phyloP scores from a whole-genome alignment of 30 jellyfish, hydroid and myxozoan genomes.

The Turritopsis dohrnii region DNA sequence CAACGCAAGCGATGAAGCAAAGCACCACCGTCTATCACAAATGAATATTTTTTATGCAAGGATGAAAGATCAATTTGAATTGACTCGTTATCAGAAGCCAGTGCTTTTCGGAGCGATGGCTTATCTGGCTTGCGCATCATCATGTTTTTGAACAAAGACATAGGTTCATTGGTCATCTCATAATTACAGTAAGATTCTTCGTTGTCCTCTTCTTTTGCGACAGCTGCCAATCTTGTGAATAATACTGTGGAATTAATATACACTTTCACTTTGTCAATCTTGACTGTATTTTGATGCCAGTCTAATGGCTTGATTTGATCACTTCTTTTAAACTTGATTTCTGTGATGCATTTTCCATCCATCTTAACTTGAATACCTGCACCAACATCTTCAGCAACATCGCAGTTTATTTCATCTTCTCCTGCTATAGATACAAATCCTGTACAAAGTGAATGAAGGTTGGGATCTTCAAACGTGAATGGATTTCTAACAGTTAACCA shows the following conservation, averaged over 20 bases:
- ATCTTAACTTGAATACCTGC: background rate
- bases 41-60: background rate
- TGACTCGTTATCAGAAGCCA: constrained; percentile 14
- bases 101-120: constrained; percentile 17
- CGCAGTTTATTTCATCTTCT: background rate
- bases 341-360: background rate
- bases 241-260: constrained; percentile 34
- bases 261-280: constrained; percentile 15
- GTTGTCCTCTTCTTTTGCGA: constrained; percentile 30
- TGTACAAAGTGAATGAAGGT: background rate
- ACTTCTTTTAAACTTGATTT: background rate
- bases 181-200: constrained; percentile 27
- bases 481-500: background rate
- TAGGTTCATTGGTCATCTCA: constrained; percentile 37
- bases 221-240: constrained; percentile 49
- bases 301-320: background rate
- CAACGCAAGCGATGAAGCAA: constrained; percentile 23
- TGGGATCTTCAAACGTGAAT: background rate
- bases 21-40: constrained; percentile 19
- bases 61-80: background rate
- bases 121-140: constrained; percentile 34
- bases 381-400: background rate
- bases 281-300: background rate
- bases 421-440: background rate
- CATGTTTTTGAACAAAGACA: constrained; percentile 15